Base-by-base conservation (phyloP, 2,888 invertebrate species). In the Chymomyza caudatula region DNA sequence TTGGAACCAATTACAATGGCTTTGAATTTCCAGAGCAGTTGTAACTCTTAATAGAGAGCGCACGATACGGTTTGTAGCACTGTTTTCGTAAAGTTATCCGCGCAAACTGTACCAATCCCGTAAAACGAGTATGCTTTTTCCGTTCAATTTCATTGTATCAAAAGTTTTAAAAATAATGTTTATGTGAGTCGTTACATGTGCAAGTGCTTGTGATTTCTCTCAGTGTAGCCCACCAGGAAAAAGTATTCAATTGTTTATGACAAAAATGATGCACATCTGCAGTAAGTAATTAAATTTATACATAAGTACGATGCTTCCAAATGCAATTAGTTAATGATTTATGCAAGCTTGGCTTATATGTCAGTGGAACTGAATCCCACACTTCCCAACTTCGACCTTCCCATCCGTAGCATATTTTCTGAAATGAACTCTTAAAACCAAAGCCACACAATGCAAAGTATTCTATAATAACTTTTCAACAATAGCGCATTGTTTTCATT, bases 401-500 rank as follows among this genome's bases (percentile, higher is more conserved):
- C 8, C 29, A 29, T 29, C 3, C 29, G 1, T 5, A 29, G 6
- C 4, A 29, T 8, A 5, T 69, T 79, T 79, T 74, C 69, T 68
- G 69, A 85, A 79, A 79, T 74, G 66, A 74, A 71, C 60, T 47
- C 29, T 37, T 29, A 23, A 20, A 56, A 63, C 57, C 63, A 62
- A 23, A 6, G 22, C 47, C 22, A 67, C 11, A 73, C 69, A 76
- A 81, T 63, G 77, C 62, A 65, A 76, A 66, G 69, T 63, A 82
- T 79, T 78, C 11, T 20, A 74, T 69, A 85, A 79, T 76, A 76
- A 67, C 66, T 74, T 71, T 69, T 64, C 54, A 77, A 85, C 79
- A 85, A 80, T 71, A 70, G 62, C 25, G 77, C 77, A 79, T 80
- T 80, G 79, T 80, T 80, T 80, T 85, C 85, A 66, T 79, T 82